A percentile compares a stretch with the other conserved stretches of the same genome.
phyloP scores from a whole-genome alignment of 2,797 vertebrate genomes.

The Cheirogaleus major region DNA sequence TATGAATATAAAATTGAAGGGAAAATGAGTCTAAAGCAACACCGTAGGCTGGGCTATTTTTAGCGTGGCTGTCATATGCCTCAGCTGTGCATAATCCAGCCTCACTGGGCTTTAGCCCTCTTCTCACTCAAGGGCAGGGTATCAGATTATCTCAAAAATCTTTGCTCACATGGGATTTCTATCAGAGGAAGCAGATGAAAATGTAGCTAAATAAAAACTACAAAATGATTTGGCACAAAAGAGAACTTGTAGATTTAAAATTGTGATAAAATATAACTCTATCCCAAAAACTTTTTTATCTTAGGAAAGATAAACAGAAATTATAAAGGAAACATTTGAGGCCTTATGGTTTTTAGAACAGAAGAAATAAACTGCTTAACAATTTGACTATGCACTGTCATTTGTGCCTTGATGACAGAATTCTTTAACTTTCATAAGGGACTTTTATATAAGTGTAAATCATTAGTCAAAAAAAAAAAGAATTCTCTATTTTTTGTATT shows the following conservation, averaged over 20 bases:
- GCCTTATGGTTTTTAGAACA: constrained; percentile 32
- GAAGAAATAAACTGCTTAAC: constrained; percentile 34
- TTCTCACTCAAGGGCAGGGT: background rate
- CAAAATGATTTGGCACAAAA: constrained; percentile 19
- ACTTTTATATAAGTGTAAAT: background rate
- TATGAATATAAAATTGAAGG: constrained; percentile 20
- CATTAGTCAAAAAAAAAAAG: constrained; percentile 31
- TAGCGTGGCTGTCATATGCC: background rate
- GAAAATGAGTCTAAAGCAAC: constrained; percentile 9
- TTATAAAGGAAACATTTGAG: constrained; percentile 38
- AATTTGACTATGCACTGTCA: background rate
- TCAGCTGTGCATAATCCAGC: background rate
- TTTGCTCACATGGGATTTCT: constrained; percentile 47
- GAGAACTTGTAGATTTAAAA: constrained; percentile 10
- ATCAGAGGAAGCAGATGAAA: constrained; percentile 39
- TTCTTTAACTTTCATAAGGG: constrained; percentile 8
- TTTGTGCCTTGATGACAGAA: background rate
- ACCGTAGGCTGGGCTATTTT: background rate
- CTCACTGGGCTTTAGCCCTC: background rate
- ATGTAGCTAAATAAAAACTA: constrained; percentile 39
- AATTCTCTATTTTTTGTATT: background rate
- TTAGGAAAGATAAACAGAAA: constrained; percentile 46
- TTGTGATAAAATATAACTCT: background rate
- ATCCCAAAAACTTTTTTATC: background rate
- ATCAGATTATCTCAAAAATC: constrained; percentile 42